Base-by-base conservation (phyloP, 53 echinoderm and acorn worm species). In the Paracentrotus lividus region DNA sequence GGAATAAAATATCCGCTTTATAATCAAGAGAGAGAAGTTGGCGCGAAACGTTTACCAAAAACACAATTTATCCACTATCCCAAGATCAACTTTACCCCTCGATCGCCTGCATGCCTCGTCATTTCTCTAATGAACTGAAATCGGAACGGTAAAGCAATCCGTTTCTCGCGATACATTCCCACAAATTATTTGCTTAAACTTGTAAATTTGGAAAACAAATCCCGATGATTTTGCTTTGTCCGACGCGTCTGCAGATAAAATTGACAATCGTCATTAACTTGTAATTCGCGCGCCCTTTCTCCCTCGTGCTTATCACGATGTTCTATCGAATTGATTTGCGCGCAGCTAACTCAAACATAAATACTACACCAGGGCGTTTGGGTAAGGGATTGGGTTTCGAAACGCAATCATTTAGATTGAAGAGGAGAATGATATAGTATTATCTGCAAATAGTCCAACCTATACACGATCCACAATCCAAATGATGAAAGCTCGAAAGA, bases 181-280 rank as follows among this genome's bases (percentile, higher is more conserved):
- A 18, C 87, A 54, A 38, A 36, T 87, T 57, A 54, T 87, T 87
- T 87, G 87, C 56, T 87, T 87, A 87, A 87, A 87, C 87, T 87
- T 87, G 87, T 87, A 87, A 87, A 87, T 87, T 87, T 87, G 87
- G 87, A 87, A 87, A 54, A 57, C 86, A 20, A 87, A 55, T 56
- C 87, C 81, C 81, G 27, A 81, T 32, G 81, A 45, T 81, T 81
- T 81, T 47, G 9, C n/a, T 47, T 26, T 47, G 45, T 81, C 4
- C 44, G 26, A 12, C 6, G 44, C 27, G 81, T 81, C 44, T 45
- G 81, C 9, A 81, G 81, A 81, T 81, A 49, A 81, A 77, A 81
- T 81, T 81, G 81, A 81, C 81, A 81, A 81, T 81, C 81, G 81
- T 81, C 81, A 81, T 81, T 81, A 81, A 81, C 81, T 81, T 47